A percentile compares a stretch with the other conserved stretches of the same genome.
phyloP scores from a whole-genome alignment of 2,888 invertebrate genomes.

The Polydrusus pterygomalis region DNA sequence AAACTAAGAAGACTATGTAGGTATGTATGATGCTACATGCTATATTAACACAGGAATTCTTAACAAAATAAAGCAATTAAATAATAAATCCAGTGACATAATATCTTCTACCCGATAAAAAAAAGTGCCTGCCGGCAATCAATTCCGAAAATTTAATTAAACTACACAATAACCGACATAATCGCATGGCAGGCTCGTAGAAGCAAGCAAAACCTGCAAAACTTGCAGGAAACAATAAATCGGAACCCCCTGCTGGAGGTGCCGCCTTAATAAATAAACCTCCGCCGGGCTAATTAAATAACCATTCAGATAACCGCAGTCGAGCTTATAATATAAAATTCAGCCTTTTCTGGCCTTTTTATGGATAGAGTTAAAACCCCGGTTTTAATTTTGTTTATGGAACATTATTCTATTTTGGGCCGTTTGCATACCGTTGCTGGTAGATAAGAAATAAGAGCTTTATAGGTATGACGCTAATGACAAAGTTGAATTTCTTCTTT shows the following conservation, averaged over 20 bases:
- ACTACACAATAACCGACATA: constrained; percentile 41
- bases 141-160: constrained; percentile 39
- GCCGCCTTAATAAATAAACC: constrained; percentile 47
- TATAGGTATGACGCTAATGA: too few species aligned
- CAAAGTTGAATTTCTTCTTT: too few species aligned
- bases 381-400: constrained; percentile 25
- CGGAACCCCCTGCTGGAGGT: constrained; percentile 29
- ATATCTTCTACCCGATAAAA: not conserved
- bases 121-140: constrained; percentile 6
- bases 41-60: too few species aligned
- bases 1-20: too few species aligned
- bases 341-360: constrained; percentile 16
- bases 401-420: not conserved
- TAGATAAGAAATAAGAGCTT: too few species aligned
- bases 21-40: too few species aligned
- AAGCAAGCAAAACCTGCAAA: constrained; percentile 24
- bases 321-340: constrained; percentile 35
- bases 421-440: too few species aligned
- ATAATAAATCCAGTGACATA: constrained; percentile 1
- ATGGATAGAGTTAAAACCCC: constrained; percentile 8
- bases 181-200: constrained; percentile 26
- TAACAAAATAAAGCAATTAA: not conserved
- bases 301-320: constrained; percentile 38
- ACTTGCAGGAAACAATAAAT: constrained; percentile 47
- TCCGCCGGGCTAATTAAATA: constrained; percentile 45